Base-by-base conservation (phyloP, 2,888 invertebrate genomes). In the Cabera pusaria region DNA sequence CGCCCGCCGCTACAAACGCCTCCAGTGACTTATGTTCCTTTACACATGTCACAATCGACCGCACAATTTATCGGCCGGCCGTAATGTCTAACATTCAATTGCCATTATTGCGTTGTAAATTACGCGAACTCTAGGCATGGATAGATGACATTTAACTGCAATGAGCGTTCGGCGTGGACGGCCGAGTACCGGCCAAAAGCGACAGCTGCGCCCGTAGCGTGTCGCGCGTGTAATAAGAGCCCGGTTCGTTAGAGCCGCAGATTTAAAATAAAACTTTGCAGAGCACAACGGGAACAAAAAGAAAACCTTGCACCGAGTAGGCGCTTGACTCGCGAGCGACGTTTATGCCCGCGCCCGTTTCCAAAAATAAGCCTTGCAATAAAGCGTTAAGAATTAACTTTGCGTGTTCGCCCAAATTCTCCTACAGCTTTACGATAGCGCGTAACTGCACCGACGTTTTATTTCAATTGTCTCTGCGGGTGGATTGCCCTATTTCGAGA, bases 391-490 rank as follows among this genome's bases (percentile, higher is more conserved):
- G 70, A 64, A 62, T 63, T 64, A 67, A 59, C 72, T 72, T 69
- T 27, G 67, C 52, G 28, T 52, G 53, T 42, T 31, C 44, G n/a
- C 45, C 18, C 23, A 32, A 36, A 18, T 37, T 41, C 40, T 42
- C 56, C 59, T 67, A 57, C 45, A 62, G 45, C 33, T 51, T 39
- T 41, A 27, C 23, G 39, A 51, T 50, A 12, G 46, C 64, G 59
- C 59, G 48, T 59, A 64, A 40, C 19, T 28, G 33, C 58, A 68
- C 72, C 79, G 40, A 32, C 40, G 50, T 84, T 84, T 42, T 81
- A 77, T 85, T 82, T 81, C 76, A 80, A 84, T 84, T 80, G 81
- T 82, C 81, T 78, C 76, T 78, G 83, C 78, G 78, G 80, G 77
- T 77, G 78, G 70, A 83, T 81, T 80, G 81, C 68, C 80, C 80